Percentiles rank a stretch among this genome's conserved stretches.
Evolutionary conservation across 1,140 invertebrate genomes (phyloP).

Genomic region (Ctenoplectra terminalis): DNA sequence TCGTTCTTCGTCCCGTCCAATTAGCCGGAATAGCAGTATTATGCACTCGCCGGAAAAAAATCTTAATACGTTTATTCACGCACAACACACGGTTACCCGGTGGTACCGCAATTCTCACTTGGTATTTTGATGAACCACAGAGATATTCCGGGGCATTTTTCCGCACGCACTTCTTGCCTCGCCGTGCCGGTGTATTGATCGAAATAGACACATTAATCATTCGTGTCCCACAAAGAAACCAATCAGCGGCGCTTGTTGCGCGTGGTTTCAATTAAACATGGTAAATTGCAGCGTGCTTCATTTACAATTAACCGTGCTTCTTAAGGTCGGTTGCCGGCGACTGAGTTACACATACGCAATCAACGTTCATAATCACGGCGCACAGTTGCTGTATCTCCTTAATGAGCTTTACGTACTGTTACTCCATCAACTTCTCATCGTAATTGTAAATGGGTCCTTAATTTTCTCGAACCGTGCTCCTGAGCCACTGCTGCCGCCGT

Average conservation of each 20-base stretch:
- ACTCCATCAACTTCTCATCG: conserved; percentile 65
- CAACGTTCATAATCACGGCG: conserved; percentile 62
- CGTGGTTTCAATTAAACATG: conserved; percentile 69
- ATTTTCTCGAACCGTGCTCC: conserved; percentile 50
- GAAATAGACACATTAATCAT: conserved; percentile 62
- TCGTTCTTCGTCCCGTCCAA: neutral
- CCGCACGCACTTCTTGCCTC: neutral
- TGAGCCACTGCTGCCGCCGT: neutral
- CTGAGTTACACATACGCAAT: conserved; percentile 66
- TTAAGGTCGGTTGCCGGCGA: conserved; percentile 61
- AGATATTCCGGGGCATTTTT: conserved; percentile 19
- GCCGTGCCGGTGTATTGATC: conserved; percentile 42
- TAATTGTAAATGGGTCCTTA: conserved; percentile 67
- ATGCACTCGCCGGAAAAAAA: neutral
- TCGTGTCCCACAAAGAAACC: conserved; percentile 56
- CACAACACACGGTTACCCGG: neutral
- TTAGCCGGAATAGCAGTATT: neutral
- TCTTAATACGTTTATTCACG: conserved; percentile 17
- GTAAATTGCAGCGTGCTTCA: conserved; percentile 67
- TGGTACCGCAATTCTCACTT: conserved; percentile 6
- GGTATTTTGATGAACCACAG: conserved; percentile 18
- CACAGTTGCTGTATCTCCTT: conserved; percentile 52
- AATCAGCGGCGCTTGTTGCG: conserved; percentile 67
- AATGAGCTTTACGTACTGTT: conserved; percentile 68
- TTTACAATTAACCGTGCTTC: conserved; percentile 68